Conservation (phyloP, 2,113 vertebrate genomes). For the Baryphthengus martii region DNA sequence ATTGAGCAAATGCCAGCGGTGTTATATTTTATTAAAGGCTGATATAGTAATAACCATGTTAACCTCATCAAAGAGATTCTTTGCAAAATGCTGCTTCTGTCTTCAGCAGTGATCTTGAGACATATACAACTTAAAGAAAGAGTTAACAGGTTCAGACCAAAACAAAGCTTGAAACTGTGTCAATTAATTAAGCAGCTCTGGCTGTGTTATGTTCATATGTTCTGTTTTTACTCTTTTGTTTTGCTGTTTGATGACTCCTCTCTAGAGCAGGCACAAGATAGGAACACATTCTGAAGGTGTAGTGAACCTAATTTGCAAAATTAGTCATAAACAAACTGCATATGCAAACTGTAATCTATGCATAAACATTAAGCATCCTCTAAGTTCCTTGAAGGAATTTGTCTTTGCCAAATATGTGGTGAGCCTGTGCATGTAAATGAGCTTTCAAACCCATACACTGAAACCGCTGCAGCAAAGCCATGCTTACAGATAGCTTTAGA, state of each 20-base stretch:
- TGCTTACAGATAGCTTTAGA: not conserved
- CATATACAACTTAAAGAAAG: not conserved
- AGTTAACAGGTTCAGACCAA: not conserved
- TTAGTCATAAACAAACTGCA: not conserved
- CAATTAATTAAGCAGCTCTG: not conserved
- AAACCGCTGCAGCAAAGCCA: accelerated
- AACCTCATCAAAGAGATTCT: not conserved
- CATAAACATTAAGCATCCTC: not conserved
- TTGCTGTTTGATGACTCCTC: not conserved
- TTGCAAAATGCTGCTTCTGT: not conserved
- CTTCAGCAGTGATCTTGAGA: not conserved
- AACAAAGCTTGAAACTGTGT: not conserved
- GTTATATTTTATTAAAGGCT: not conserved
- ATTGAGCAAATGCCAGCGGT: not conserved
- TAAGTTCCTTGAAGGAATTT: constrained; percentile 1
- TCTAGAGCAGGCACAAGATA: not conserved
- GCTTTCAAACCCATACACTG: not conserved
- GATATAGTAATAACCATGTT: not conserved
- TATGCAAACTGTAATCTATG: constrained; percentile 6
- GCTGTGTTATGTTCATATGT: not conserved
- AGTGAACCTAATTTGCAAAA: not conserved
- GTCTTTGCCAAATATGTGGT: not conserved
- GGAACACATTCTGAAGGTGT: not conserved
- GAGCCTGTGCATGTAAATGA: not conserved
- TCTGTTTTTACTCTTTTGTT: not conserved